Evolutionary conservation across 2,888 invertebrate species (phyloP).

Genomic region (Cephus sareptanus): DNA sequence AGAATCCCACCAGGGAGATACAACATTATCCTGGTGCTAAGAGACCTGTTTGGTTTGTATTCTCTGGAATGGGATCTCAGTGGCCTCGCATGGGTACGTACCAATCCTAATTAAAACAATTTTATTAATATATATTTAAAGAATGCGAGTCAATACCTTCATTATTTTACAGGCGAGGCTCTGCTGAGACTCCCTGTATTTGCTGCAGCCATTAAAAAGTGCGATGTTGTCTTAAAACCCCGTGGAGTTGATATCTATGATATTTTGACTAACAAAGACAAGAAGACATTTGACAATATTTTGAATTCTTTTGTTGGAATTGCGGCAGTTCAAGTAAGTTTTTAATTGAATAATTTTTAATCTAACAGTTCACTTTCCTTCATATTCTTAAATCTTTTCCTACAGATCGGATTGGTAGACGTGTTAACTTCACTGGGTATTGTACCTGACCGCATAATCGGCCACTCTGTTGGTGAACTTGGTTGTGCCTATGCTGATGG

Average conservation of each 20-base stretch:
- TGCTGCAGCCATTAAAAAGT: conserved; percentile 72
- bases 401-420: conserved; percentile 74
- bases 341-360: not conserved
- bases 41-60: conserved; percentile 87
- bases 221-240: conserved; percentile 70
- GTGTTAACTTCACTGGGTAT: conserved; percentile 72
- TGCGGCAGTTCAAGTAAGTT: conserved; percentile 73
- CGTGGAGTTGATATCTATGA: conserved; percentile 74
- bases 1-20: conserved; percentile 67
- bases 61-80: conserved; percentile 92
- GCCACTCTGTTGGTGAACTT: conserved; percentile 95
- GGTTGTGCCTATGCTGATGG: conserved; percentile 97
- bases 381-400: not conserved
- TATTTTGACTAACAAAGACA: conserved; percentile 72
- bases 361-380: not conserved
- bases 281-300: conserved; percentile 73
- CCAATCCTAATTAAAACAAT: not conserved
- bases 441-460: conserved; percentile 78
- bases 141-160: conserved; percentile 37
- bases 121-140: conserved; percentile 4
- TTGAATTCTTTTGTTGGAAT: conserved; percentile 80
- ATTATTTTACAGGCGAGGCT: conserved; percentile 76
- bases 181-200: conserved; percentile 77
- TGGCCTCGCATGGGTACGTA: conserved; percentile 84
- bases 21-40: conserved; percentile 73